These are phyloP conservation scores for Bilobella aurantiaca DNA, from an alignment of 1,140 invertebrate species.

Conservation along the genomic window DNA sequence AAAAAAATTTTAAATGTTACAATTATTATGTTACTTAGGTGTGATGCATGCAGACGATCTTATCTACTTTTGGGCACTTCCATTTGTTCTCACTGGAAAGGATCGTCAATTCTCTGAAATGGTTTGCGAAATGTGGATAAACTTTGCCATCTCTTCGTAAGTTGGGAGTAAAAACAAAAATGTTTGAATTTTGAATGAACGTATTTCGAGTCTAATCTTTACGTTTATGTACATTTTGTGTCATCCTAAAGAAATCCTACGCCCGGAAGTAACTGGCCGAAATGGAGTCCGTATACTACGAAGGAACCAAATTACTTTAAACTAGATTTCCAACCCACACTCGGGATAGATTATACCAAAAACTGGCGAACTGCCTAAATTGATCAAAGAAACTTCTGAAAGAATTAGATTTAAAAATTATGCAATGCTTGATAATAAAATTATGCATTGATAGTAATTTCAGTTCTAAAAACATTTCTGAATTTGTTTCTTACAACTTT, in stretches of 20 bases:
- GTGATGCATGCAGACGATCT: conserved; percentile 52
- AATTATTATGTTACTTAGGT: conserved; percentile 40
- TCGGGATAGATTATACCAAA: not conserved
- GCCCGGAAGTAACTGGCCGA: not conserved
- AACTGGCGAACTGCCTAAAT: too few relatives aligned
- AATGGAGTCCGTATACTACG: not conserved
- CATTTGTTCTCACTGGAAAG: conserved; percentile 31
- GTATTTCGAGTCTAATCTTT: not conserved
- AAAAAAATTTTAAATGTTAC: too few relatives aligned
- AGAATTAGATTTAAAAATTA: too few relatives aligned
- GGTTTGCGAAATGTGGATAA: conserved; percentile 6
- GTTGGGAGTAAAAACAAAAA: not conserved
- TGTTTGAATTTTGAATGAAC: not conserved
- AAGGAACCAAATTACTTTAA: not conserved
- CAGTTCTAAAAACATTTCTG: too few relatives aligned
- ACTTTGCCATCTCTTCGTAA: too few relatives aligned
- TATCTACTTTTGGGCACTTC: conserved; percentile 50
- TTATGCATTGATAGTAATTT: too few relatives aligned
- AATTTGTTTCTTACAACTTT: too few relatives aligned
- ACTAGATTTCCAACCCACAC: not conserved
- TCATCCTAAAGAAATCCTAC: not conserved
- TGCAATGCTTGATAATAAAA: too few relatives aligned
- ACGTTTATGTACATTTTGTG: too few relatives aligned
- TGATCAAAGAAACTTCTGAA: too few relatives aligned
- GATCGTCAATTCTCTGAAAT: conserved; percentile 12